These are phyloP conservation scores for Nebria brevicollis DNA, from an alignment of 2,888 invertebrate species.

Conservation along the genomic window DNA sequence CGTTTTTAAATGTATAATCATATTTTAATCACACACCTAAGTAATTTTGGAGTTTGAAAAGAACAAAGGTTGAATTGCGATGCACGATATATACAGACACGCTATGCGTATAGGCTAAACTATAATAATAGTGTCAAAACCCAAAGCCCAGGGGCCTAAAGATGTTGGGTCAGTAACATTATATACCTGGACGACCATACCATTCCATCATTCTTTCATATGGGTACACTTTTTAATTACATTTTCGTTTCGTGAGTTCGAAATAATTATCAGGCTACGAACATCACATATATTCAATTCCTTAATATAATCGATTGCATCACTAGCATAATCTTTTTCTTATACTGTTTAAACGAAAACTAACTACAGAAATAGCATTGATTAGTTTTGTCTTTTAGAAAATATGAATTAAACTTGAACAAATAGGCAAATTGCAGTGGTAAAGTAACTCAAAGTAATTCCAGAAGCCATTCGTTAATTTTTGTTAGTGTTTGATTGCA, in stretches of 20 bases:
- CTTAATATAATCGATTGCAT: too few relatives aligned
- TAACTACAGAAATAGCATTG: too few relatives aligned
- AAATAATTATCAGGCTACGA: constrained; percentile 24
- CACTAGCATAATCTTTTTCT: too few relatives aligned
- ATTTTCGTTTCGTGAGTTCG: constrained; percentile 30
- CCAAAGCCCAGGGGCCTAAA: constrained; percentile 34
- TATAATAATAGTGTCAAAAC: constrained; percentile 42
- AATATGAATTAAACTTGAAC: not conserved
- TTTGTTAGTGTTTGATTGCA: constrained; percentile 1
- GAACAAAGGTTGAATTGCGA: constrained; percentile 8
- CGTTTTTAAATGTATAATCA: not conserved
- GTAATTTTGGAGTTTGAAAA: not conserved
- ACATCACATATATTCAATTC: constrained; percentile 4
- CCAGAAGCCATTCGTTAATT: not conserved
- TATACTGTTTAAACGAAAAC: too few relatives aligned
- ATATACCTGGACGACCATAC: constrained; percentile 6
- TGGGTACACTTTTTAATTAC: constrained; percentile 27
- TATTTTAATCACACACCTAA: not conserved
- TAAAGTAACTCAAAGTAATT: not conserved
- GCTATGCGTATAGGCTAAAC: constrained; percentile 33
- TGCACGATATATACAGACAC: constrained; percentile 27
- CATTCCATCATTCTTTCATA: constrained; percentile 1
- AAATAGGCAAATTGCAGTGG: not conserved
- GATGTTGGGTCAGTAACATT: not conserved
- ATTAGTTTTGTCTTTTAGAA: too few relatives aligned